Conservation (phyloP, 2,113 vertebrate species). For the Urocolius indicus region DNA sequence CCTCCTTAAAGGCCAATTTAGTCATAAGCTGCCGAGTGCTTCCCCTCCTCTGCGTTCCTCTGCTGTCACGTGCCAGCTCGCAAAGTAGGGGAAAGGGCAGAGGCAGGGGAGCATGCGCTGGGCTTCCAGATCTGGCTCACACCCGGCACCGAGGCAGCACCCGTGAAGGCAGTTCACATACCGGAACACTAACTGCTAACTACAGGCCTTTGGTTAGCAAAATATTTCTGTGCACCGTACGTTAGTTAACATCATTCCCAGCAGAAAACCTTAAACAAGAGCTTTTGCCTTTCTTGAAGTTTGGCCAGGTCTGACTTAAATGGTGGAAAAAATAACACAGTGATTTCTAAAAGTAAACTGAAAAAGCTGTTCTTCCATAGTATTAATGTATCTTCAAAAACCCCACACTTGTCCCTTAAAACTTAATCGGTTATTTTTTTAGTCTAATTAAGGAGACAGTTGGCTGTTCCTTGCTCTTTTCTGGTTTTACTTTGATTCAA, state of each 20-base stretch:
- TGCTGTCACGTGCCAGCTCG: background rate
- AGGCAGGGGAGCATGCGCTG: background rate
- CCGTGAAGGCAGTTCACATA: background rate
- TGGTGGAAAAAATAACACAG: rapidly evolving
- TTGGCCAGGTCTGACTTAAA: background rate
- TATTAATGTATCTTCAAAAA: background rate
- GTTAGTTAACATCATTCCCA: background rate
- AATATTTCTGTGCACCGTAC: background rate
- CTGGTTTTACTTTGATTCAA: background rate
- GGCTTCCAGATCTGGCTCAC: background rate
- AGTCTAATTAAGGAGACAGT: background rate
- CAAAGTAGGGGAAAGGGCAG: conserved; percentile 64
- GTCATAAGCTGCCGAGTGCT: background rate
- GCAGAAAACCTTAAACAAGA: background rate
- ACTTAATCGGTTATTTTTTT: background rate
- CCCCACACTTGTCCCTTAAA: background rate
- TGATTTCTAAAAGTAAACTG: background rate
- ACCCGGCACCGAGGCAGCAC: background rate
- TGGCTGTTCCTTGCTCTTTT: background rate
- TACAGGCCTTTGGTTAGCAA: background rate
- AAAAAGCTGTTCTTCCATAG: background rate
- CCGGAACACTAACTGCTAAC: background rate
- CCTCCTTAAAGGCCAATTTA: background rate
- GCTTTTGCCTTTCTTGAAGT: background rate
- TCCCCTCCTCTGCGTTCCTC: conserved; percentile 40